Evolutionary conservation across 2,113 vertebrate species (phyloP).

Genomic region (Microtus ochrogaster): DNA sequence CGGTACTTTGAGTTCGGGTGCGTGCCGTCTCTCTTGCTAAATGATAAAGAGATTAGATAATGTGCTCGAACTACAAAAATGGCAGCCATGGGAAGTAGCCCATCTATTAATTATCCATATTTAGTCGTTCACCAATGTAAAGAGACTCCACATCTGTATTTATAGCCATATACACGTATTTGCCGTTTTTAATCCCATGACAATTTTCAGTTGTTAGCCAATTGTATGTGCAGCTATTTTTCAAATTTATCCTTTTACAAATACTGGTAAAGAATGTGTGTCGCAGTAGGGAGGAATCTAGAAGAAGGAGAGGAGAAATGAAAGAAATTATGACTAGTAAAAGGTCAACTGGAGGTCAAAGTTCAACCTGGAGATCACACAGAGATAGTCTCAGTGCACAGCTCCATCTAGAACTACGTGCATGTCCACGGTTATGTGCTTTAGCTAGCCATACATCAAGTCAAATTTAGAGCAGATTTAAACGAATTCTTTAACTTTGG

Average conservation of each 20-base stretch:
- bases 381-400: not conserved
- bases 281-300: not conserved
- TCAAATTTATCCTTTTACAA: not conserved
- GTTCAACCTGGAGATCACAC: too few species aligned
- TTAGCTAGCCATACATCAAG: not conserved
- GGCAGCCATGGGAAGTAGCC: not conserved
- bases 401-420: not conserved
- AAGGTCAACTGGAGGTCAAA: too few species aligned
- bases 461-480: not conserved
- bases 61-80: not conserved
- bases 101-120: not conserved
- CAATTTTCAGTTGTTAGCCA: not conserved
- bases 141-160: not conserved
- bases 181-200: not conserved
- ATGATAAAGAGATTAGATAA: not conserved
- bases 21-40: not conserved
- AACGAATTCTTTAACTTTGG: slow-evolving; percentile 6
- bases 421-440: not conserved
- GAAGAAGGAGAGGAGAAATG: not conserved
- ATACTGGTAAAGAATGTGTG: not conserved
- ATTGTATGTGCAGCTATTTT: not conserved
- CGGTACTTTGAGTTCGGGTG: not conserved
- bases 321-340: not conserved
- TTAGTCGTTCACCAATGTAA: not conserved
- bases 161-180: not conserved